Evolutionary conservation across 2,113 vertebrate species (phyloP), one percentile per base, ranked within the genome.

Genomic region (Origma solitaria): DNA sequence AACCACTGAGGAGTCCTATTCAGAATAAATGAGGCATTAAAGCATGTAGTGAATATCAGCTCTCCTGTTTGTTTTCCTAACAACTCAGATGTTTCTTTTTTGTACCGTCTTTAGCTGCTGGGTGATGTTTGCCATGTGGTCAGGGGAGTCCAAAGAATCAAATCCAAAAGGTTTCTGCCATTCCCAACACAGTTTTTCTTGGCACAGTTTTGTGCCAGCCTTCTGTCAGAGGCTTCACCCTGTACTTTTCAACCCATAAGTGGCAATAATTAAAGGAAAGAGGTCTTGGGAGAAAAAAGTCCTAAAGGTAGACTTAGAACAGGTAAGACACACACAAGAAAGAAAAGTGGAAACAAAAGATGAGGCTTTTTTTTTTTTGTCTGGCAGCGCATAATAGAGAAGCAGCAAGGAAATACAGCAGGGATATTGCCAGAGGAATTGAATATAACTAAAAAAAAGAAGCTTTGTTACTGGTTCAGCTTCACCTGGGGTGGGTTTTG

Each of bases 1-100:
- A 82, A 3, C 0, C 0, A 13, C 40, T 66, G 33, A 53, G 65
- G 69, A 64, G 10, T 23, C 16, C 9, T n/a, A 4, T 6, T 60
- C 13, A 15, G 53, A 31, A 71, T 44, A 83, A 91, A 81, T 4
- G 30, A 71, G 45, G 70, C 44, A 68, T 28, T 81, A 22, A 78
- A 61, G 58, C 17, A 3, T 1, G 6, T 5, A 30, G 38, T 11
- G 30, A 50, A 13, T 8, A 5, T 14, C n/a, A 71, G 4, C 47
- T 68, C 23, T 58, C 11, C 28, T 64, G 9, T n/a, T 54, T 50
- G n/a, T 69, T 69, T 60, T 22, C 23, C 53, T 61, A 30, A 78
- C 11, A 42, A 17, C 28, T 54, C 50, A 10, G 33, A 13, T 33
- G 5, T 33, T 88, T 51, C 37, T 61, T 35, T 58, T 62, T 66